phyloP scores from a whole-genome alignment of 2,113 vertebrate genomes.

The Pelecanus crispus region DNA sequence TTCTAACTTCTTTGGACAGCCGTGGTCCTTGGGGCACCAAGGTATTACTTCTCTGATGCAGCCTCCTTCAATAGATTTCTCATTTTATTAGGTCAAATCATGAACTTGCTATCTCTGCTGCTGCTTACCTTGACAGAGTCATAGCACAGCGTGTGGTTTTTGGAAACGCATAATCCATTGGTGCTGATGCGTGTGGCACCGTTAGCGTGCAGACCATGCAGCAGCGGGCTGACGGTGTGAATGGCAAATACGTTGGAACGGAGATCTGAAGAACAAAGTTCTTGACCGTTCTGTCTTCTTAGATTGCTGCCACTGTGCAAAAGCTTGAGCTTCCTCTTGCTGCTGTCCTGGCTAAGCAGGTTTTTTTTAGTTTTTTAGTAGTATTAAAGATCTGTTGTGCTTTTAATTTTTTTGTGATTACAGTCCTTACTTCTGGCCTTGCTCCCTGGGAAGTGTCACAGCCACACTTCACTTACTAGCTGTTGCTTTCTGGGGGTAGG shows the following conservation, averaged over 20 bases:
- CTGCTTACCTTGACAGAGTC: neutral
- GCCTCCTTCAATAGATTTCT: neutral
- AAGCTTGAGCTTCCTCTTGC: neutral
- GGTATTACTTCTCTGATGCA: neutral
- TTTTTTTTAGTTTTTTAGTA: fast-evolving
- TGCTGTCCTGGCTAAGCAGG: neutral
- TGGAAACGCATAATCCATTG: neutral
- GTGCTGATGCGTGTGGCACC: neutral
- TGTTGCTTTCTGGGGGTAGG: neutral
- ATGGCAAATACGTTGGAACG: neutral
- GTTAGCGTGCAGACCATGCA: neutral
- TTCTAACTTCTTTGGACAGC: neutral
- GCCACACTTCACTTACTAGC: neutral
- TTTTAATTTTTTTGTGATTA: neutral
- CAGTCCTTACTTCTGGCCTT: neutral
- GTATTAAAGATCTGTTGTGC: neutral
- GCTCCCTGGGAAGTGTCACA: neutral
- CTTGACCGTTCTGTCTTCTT: neutral
- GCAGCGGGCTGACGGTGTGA: neutral
- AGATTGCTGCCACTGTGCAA: neutral
- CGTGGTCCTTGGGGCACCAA: neutral
- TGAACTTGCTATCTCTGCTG: neutral
- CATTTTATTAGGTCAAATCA: neutral
- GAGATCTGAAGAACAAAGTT: neutral
- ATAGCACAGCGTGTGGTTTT: neutral